Evolutionary conservation across 2,888 invertebrate genomes (phyloP).

Genomic region (Tanytarsus gracilentus): DNA sequence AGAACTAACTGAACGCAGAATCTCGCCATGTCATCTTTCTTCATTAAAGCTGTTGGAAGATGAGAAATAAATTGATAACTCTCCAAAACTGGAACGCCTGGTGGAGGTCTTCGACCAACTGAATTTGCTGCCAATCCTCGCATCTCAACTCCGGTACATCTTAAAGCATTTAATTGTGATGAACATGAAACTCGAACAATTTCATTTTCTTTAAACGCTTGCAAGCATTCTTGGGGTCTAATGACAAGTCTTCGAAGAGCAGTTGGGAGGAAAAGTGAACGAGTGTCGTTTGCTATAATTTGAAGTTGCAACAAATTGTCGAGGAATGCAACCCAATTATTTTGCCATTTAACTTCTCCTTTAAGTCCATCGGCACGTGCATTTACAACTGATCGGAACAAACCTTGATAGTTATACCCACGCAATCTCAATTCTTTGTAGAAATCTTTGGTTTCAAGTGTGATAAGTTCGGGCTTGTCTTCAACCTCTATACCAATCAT

Average conservation of each 20-base stretch:
- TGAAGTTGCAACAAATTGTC: slow-evolving; percentile 82
- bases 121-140: slow-evolving; percentile 66
- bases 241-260: slow-evolving; percentile 61
- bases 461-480: slow-evolving; percentile 34
- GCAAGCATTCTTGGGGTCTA: slow-evolving; percentile 54
- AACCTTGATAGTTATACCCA: slow-evolving; percentile 54
- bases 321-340: slow-evolving; percentile 81
- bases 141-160: slow-evolving; percentile 68
- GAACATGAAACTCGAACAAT: slow-evolving; percentile 38
- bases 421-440: slow-evolving; percentile 62
- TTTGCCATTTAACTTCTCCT: slow-evolving; percentile 53
- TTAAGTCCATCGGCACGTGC: slow-evolving; percentile 39
- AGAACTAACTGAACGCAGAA: slow-evolving; percentile 58
- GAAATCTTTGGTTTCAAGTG: slow-evolving; percentile 53
- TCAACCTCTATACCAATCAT: not conserved
- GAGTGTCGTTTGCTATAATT: slow-evolving; percentile 58
- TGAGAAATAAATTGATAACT: slow-evolving; percentile 65
- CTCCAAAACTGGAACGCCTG: slow-evolving; percentile 67
- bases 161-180: slow-evolving; percentile 37
- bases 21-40: slow-evolving; percentile 47
- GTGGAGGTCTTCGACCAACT: slow-evolving; percentile 58
- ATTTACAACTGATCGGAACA: slow-evolving; percentile 36
- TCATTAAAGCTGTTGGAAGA: slow-evolving; percentile 36
- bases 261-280: slow-evolving; percentile 66
- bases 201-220: slow-evolving; percentile 40